Evolutionary conservation across 2,113 vertebrate species (phyloP).

Genomic region (Naja naja): DNA sequence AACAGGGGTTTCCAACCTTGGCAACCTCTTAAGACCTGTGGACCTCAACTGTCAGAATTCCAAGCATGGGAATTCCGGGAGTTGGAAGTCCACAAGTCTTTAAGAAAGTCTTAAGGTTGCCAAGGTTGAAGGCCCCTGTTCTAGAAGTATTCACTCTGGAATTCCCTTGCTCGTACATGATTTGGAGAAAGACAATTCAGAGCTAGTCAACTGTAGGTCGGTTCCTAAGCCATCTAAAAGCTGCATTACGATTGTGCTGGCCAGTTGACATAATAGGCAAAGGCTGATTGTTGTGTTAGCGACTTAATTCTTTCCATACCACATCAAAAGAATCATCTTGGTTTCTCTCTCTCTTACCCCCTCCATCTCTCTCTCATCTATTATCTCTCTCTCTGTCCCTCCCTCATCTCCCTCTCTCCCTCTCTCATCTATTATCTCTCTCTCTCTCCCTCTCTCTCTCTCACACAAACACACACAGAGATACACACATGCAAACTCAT

Average conservation of each 20-base stretch:
- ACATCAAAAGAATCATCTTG: not conserved
- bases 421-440: too few relatives aligned
- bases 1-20: not conserved
- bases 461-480: not conserved
- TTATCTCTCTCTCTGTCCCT: too few relatives aligned
- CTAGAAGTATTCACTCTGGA: not conserved
- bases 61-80: too few relatives aligned
- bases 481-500: not conserved
- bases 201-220: not conserved
- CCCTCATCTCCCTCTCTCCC: too few relatives aligned
- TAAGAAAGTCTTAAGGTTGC: not conserved
- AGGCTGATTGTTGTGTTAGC: not conserved
- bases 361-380: too few relatives aligned
- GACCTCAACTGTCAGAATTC: not conserved
- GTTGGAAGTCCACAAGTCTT: not conserved
- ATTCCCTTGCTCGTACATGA: not conserved
- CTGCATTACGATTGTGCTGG: not conserved
- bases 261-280: not conserved
- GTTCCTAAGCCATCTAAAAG: not conserved
- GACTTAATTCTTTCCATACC: not conserved
- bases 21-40: not conserved
- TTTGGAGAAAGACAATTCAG: not conserved
- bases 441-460: not conserved
- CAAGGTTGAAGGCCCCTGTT: not conserved
- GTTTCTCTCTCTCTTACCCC: too few relatives aligned